Evolutionary conservation across 2,113 vertebrate species (phyloP), one percentile per base, ranked within the genome.

Genomic region (Nycticorax nycticorax): DNA sequence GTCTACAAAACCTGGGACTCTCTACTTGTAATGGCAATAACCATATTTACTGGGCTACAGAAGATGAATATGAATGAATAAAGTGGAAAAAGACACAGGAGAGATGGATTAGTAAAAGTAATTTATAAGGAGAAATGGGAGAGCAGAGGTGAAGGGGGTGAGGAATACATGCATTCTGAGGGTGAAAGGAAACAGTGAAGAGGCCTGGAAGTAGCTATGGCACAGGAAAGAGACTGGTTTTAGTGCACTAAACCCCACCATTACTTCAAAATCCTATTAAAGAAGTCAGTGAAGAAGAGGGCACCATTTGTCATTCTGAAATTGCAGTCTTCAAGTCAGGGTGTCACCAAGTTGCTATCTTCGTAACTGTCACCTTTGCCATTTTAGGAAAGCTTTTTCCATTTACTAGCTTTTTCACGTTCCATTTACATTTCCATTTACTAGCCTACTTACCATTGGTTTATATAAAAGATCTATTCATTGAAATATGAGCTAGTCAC

Each of bases 201-300:
- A 56, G 12, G 6, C 12, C 14, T 67, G 21, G 32, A 78, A 63
- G 19, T 8, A 71, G 4, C 14, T 87, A 53, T 16, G 24, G 27
- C 16, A 52, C 19, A 50, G 0, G 3, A 71, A n/a, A 72, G 7
- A 47, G 8, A 77, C 8, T 1, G 0, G 4, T 14, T 16, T 55
- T 67, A 79, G 19, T 28, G 28, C 27, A 32, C 16, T 14, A 45
- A 50, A 76, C 0, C 11, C 53, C 48, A 80, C 6, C 12, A 41
- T 14, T 12, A 14, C 4, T 12, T 50, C 62, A 92, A 47, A 82
- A 79, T 26, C 48, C 8, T 55, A 3, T 37, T 50, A 67, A 4
- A 21, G 53, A 85, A 63, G 11, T 21, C 43, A 41, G 14, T 37
- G n/a, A 64, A 76, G n/a, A 71, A 53, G 13, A 33, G 4, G 20